Evolutionary conservation across 2,888 invertebrate species (phyloP).

Genomic region (Melikaiella ostensackeni): DNA sequence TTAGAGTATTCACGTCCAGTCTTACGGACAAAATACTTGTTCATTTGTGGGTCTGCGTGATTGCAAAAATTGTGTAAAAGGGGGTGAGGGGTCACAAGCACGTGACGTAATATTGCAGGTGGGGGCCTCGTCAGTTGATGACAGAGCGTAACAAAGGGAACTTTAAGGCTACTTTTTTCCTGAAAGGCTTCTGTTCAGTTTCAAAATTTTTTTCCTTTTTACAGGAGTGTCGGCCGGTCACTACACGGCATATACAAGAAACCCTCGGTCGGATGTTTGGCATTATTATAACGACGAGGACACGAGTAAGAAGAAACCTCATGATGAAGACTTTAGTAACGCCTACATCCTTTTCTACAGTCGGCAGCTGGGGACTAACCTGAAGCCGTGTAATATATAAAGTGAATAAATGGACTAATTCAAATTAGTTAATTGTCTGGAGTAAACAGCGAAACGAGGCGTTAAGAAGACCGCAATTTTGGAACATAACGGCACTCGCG

Average conservation of each 20-base stretch:
- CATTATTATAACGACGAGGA: slow-evolving; percentile 82
- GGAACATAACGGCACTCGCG: not conserved
- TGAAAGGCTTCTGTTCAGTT: too few relatives aligned
- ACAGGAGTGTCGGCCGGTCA: slow-evolving; percentile 82
- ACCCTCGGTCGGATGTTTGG: slow-evolving; percentile 80
- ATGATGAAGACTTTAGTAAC: slow-evolving; percentile 80
- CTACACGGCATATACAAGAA: slow-evolving; percentile 81
- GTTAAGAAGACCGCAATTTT: not conserved
- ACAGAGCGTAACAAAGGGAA: too few relatives aligned
- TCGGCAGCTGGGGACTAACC: slow-evolving; percentile 79
- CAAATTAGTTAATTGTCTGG: not conserved
- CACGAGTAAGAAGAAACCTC: slow-evolving; percentile 79
- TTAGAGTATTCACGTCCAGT: too few relatives aligned
- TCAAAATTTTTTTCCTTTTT: slow-evolving; percentile 38
- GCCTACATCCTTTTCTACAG: slow-evolving; percentile 83
- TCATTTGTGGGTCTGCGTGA: too few relatives aligned
- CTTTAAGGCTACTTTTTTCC: too few relatives aligned
- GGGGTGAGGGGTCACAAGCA: too few relatives aligned
- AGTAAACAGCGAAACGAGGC: not conserved
- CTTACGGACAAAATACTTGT: too few relatives aligned
- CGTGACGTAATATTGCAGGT: too few relatives aligned
- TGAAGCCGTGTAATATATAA: slow-evolving; percentile 75
- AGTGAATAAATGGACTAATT: slow-evolving; percentile 41
- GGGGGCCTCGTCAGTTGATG: too few relatives aligned
- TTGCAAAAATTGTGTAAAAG: too few relatives aligned